These are phyloP conservation scores for Condylostylus longicornis DNA, from an alignment of 1,140 invertebrate genomes.

Conservation along the genomic window DNA sequence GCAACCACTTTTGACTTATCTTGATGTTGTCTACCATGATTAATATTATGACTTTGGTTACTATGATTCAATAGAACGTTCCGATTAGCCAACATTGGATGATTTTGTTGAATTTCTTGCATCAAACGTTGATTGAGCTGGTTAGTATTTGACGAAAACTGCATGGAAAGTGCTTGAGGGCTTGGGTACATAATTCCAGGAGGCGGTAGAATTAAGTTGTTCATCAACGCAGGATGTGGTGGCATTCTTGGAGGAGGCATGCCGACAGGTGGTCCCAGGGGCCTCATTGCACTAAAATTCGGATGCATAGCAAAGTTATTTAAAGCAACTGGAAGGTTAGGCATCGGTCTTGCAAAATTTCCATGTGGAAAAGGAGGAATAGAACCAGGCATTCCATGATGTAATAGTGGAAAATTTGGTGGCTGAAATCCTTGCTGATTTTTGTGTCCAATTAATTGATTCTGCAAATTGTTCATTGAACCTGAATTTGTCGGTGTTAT, in stretches of 20 bases:
- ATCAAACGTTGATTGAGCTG: constrained; percentile 35
- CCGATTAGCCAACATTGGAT: constrained; percentile 36
- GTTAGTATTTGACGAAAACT: constrained; percentile 8
- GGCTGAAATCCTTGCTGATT: constrained; percentile 21
- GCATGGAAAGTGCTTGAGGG: constrained; percentile 3
- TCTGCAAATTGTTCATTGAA: too few relatives aligned
- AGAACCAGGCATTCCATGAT: too few relatives aligned
- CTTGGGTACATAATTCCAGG: constrained; percentile 15
- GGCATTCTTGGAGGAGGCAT: constrained; percentile 33
- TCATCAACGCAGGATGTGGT: constrained; percentile 12
- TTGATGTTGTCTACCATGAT: constrained; percentile 23
- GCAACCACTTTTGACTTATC: constrained; percentile 16
- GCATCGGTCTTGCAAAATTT: constrained; percentile 31
- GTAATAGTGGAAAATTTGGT: constrained; percentile 18
- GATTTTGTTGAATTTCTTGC: constrained; percentile 42
- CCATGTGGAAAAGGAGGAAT: constrained; percentile 14
- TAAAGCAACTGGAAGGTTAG: constrained; percentile 26
- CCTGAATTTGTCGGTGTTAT: too few relatives aligned
- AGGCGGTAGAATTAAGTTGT: constrained; percentile 15
- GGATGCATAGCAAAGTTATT: constrained; percentile 32
- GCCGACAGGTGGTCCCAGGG: constrained; percentile 16
- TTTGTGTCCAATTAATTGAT: too few relatives aligned
- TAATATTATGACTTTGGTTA: constrained; percentile 22
- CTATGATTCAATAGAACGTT: too few relatives aligned
- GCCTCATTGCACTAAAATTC: constrained; percentile 30